Conservation (phyloP, 2,888 invertebrate species). For the Colostygia pectinataria region DNA sequence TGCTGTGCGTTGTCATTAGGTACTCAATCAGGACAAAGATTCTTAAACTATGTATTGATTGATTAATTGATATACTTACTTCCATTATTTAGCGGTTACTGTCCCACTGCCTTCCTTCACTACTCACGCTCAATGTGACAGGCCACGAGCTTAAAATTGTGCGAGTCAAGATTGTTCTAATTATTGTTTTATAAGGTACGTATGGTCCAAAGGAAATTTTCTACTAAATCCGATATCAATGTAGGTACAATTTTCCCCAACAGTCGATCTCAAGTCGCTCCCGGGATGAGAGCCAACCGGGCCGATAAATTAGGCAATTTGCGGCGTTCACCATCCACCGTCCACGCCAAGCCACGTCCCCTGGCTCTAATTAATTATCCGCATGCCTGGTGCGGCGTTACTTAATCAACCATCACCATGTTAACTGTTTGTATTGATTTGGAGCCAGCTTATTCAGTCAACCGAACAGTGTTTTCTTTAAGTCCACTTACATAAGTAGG, state of each 20-base stretch:
- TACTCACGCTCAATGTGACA: too few species aligned
- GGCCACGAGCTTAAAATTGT: too few species aligned
- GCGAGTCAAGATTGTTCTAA: too few species aligned
- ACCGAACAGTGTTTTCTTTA: not conserved
- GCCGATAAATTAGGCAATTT: constrained; percentile 38
- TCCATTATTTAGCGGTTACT: too few species aligned
- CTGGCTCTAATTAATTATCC: constrained; percentile 63
- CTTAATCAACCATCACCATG: constrained; percentile 59
- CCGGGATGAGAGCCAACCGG: constrained; percentile 22
- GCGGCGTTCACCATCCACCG: constrained; percentile 29
- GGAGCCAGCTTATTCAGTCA: constrained; percentile 6
- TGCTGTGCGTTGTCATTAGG: too few species aligned
- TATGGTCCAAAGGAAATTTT: constrained; percentile 2
- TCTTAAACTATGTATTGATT: too few species aligned
- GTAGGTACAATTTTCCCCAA: constrained; percentile 12
- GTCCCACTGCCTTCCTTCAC: too few species aligned
- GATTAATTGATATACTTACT: too few species aligned
- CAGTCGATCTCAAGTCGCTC: constrained; percentile 20
- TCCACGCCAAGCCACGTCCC: constrained; percentile 37
- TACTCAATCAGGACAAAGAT: too few species aligned
- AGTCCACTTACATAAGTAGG: not conserved
- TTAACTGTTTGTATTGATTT: constrained; percentile 48
- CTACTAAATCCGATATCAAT: not conserved
- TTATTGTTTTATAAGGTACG: too few species aligned
- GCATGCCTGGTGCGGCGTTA: constrained; percentile 49